Evolutionary conservation across 1,140 invertebrate genomes (phyloP).

Genomic region (Meloidogyne floridensis): DNA sequence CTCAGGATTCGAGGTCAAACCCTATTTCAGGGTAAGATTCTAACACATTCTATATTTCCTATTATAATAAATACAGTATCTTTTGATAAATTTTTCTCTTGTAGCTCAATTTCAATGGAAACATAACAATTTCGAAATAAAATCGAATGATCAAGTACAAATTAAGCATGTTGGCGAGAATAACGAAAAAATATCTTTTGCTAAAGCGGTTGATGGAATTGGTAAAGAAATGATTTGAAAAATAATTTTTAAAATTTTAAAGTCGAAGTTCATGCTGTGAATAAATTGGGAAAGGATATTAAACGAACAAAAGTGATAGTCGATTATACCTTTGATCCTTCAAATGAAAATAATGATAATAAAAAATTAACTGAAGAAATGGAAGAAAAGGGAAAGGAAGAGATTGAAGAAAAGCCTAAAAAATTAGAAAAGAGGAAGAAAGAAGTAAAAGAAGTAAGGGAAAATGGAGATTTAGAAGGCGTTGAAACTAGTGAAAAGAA

Average conservation of each 20-base stretch:
- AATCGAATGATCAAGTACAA: constrained; percentile 43
- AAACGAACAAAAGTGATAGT: constrained; percentile 51
- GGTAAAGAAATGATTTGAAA: neutral
- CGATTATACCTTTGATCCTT: constrained; percentile 42
- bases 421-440: neutral
- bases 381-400: constrained; percentile 6
- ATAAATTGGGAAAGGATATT: constrained; percentile 49
- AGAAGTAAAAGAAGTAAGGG: neutral
- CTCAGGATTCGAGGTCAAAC: no score
- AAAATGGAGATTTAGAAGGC: neutral
- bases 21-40: no score
- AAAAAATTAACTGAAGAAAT: constrained; percentile 9
- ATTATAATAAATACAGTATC: constrained; percentile 31
- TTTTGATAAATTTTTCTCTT: constrained; percentile 37
- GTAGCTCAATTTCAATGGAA: constrained; percentile 53
- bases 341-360: constrained; percentile 1
- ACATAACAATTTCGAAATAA: constrained; percentile 61
- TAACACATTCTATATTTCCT: no score
- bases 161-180: constrained; percentile 51
- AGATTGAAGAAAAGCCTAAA: neutral
- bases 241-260: neutral
- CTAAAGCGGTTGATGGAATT: constrained; percentile 47
- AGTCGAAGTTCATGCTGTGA: constrained; percentile 56
- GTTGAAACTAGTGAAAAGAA: neutral
- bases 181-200: constrained; percentile 39